Evolutionary conservation across 2,113 vertebrate genomes (phyloP).

Genomic region (Pelecanus crispus): DNA sequence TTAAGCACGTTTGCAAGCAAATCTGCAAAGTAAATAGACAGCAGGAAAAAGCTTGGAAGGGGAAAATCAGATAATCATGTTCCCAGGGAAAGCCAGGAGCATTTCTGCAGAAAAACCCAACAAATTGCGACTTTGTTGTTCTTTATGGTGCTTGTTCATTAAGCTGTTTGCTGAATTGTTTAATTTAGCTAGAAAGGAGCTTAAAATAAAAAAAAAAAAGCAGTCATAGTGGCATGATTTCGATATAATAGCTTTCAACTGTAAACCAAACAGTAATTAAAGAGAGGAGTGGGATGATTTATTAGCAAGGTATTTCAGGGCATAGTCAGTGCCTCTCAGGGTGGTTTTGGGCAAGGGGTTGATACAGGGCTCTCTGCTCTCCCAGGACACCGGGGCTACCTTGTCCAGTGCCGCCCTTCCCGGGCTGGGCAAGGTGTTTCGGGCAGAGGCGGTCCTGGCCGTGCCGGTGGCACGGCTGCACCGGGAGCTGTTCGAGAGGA

Average conservation of each 20-base stretch:
- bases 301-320: background rate
- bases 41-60: background rate
- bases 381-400: conserved; percentile 60
- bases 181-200: background rate
- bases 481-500: conserved; percentile 67
- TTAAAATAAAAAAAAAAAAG: background rate
- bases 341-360: background rate
- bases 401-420: conserved; percentile 72
- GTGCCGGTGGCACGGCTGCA: conserved; percentile 66
- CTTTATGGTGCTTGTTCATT: background rate
- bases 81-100: background rate
- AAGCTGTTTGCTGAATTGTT: background rate
- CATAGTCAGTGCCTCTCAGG: rapidly evolving
- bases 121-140: background rate
- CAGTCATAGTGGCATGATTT: background rate
- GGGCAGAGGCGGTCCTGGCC: conserved; percentile 72
- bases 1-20: background rate
- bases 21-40: background rate
- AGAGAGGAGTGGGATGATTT: background rate
- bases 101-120: background rate
- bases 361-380: background rate
- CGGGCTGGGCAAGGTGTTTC: conserved; percentile 72
- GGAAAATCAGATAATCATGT: background rate
- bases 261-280: background rate
- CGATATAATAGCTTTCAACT: background rate